Evolutionary conservation across 1,140 invertebrate species (phyloP).

Genomic region (Polypedilum vanderplanki): DNA sequence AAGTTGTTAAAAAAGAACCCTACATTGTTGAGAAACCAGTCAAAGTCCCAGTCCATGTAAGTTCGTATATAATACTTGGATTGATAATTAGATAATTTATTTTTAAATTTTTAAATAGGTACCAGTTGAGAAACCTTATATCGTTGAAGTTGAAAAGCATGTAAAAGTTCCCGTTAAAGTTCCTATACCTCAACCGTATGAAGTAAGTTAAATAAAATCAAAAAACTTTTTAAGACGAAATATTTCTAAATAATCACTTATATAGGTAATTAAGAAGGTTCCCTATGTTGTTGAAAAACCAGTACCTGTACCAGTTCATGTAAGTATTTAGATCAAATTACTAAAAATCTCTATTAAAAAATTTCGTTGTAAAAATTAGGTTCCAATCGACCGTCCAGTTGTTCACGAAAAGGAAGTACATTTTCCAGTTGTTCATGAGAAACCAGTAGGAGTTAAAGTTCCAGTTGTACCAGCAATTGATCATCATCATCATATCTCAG

Average conservation of each 20-base stretch:
- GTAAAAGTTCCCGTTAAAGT: slow-evolving; percentile 50
- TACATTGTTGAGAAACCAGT: slow-evolving; percentile 57
- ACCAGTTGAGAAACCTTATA: slow-evolving; percentile 56
- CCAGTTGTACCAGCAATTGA: slow-evolving; percentile 48
- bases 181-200: slow-evolving; percentile 50
- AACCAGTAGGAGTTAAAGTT: slow-evolving; percentile 48
- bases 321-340: too few relatives aligned
- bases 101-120: slow-evolving; percentile 35
- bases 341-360: too few relatives aligned
- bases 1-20: slow-evolving; percentile 46
- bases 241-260: slow-evolving; percentile 39
- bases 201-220: slow-evolving; percentile 35
- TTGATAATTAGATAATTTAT: too few relatives aligned
- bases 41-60: slow-evolving; percentile 55
- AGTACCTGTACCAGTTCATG: slow-evolving; percentile 50
- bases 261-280: slow-evolving; percentile 46
- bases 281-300: slow-evolving; percentile 52
- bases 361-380: too few relatives aligned
- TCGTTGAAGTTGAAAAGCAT: slow-evolving; percentile 49
- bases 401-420: slow-evolving; percentile 54
- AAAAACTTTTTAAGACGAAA: slow-evolving; percentile 41
- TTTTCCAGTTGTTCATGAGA: slow-evolving; percentile 50
- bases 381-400: slow-evolving; percentile 49
- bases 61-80: too few relatives aligned
- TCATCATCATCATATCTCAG: slow-evolving; percentile 21